These are phyloP conservation scores for Diadema setosum DNA, from an alignment of 35 echinoderm and acorn worm species.

Conservation along the genomic window DNA sequence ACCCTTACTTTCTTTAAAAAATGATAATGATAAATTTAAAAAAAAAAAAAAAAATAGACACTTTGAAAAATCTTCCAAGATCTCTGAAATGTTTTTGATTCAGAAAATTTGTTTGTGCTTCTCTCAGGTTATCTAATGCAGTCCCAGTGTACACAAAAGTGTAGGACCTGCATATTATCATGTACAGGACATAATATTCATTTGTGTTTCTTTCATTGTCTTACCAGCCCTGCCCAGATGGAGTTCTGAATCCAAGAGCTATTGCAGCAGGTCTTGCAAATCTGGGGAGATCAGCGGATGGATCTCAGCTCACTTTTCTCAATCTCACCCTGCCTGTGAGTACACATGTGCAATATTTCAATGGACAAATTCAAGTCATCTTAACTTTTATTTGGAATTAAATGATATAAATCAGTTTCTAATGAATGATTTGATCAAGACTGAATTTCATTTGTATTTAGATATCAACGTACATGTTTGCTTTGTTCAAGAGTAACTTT, in stretches of 20 bases:
- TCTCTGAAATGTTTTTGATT: too few relatives aligned
- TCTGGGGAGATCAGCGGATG: conserved; percentile 85
- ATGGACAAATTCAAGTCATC: too few relatives aligned
- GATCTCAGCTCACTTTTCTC: conserved; percentile 69
- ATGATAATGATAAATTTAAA: too few relatives aligned
- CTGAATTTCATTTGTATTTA: background rate
- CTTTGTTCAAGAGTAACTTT: background rate
- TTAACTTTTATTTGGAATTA: background rate
- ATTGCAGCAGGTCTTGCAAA: conserved; percentile 75
- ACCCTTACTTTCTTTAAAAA: too few relatives aligned
- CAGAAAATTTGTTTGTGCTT: too few relatives aligned
- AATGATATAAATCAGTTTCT: background rate
- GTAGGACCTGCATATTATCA: too few relatives aligned
- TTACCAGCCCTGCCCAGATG: conserved; percentile 73
- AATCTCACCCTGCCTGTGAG: conserved; percentile 87
- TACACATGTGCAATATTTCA: too few relatives aligned
- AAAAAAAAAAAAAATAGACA: too few relatives aligned
- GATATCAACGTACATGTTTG: background rate
- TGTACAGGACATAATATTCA: too few relatives aligned
- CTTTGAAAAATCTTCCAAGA: too few relatives aligned
- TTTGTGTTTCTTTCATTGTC: background rate
- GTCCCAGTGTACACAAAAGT: too few relatives aligned
- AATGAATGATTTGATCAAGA: background rate
- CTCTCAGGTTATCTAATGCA: too few relatives aligned
- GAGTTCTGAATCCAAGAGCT: conserved; percentile 65